Base-by-base conservation (phyloP, 2,113 vertebrate genomes). In the Symphodus melops region DNA sequence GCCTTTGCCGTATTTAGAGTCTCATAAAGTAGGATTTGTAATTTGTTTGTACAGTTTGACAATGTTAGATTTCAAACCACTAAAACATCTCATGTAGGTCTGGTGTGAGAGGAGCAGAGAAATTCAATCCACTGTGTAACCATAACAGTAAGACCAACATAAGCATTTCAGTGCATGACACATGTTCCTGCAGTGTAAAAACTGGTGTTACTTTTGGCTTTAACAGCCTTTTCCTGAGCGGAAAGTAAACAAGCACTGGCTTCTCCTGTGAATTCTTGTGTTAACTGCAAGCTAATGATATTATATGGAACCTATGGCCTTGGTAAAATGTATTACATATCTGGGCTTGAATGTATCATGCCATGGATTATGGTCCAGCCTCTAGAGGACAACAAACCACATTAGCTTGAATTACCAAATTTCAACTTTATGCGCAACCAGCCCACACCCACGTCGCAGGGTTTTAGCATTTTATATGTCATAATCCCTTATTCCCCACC, bases 381-480 rank as follows among this genome's bases (percentile, higher is more conserved):
- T 94, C 96, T 88, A 77, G 94, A 95, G 95, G 88, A 94, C 92
- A 89, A 91, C 93, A 95, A 94, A 94, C 94, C 90, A 87, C 91
- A 92, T 95, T 95, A 95, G 93, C 89, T 93, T 93, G 91, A 95
- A 94, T 95, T 92, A 95, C 93, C 91, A 94, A 95, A 93, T 93
- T 92, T 91, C 91, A 94, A 93, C 93, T 94, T 94, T 92, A 94
- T 92, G 92, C 87, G 82, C 91, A 89, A 93, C 91, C 81, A 70
- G 92, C 93, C 89, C 88, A 92, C 92, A 90, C 85, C 86, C 90
- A 84, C 86, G 60, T 81, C 80, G 60, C 64, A 83, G 89, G 92
- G 89, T 94, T 92, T 95, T 95, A 95, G 94, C 94, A 94, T 95
- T 95, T 96, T 95, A 87, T 95, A 94, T 94, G 92, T 95, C 93